Evolutionary conservation across 92 coral and sea anemone species (phyloP).

Genomic region (Scolanthus callimorphus): DNA sequence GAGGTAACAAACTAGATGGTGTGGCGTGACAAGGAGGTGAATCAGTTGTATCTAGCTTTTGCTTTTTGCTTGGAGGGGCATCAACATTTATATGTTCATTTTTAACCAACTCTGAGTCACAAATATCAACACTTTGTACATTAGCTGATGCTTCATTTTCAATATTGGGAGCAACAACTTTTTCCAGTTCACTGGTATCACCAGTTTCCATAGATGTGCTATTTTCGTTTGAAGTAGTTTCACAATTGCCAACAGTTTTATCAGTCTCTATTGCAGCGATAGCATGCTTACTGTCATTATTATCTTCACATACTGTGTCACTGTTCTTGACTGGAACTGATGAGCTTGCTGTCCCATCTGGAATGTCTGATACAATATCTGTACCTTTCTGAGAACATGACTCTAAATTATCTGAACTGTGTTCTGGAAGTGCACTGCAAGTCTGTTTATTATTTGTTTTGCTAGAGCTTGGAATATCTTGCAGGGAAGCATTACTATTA

Average conservation of each 20-base stretch:
- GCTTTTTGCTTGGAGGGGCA: too few relatives aligned
- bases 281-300: neutral
- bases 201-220: neutral
- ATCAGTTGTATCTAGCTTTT: neutral
- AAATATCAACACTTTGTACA: neutral
- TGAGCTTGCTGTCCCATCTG: neutral
- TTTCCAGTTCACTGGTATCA: neutral
- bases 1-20: too few relatives aligned
- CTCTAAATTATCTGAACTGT: too few relatives aligned
- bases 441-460: neutral
- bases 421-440: too few relatives aligned
- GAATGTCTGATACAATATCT: neutral
- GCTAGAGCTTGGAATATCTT: constrained; percentile 4
- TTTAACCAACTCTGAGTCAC: neutral
- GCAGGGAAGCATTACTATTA: constrained; percentile 8
- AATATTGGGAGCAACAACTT: neutral
- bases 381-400: too few relatives aligned
- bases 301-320: neutral
- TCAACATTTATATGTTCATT: neutral
- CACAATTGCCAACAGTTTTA: too few relatives aligned
- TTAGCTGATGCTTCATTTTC: neutral
- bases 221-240: too few relatives aligned
- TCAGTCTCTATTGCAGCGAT: too few relatives aligned
- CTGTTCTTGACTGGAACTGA: neutral
- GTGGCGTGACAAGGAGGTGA: neutral